A percentile compares a stretch with the other conserved stretches of the same genome.
Evolutionary conservation across 2,888 invertebrate genomes (phyloP).

Genomic region (Chrysolina americana): DNA sequence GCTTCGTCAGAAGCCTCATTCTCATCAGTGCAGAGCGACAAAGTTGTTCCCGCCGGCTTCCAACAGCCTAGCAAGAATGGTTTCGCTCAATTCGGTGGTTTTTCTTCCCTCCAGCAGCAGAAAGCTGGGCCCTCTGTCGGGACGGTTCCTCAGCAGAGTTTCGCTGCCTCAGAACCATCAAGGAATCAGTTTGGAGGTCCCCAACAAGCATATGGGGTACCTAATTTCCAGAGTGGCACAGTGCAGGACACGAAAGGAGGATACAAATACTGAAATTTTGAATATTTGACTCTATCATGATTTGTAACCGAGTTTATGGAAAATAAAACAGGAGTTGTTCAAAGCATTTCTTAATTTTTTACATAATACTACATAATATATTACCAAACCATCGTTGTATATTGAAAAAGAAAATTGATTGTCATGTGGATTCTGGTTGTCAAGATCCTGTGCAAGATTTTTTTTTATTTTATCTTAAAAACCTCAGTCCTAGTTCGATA

Average conservation of each 20-base stretch:
- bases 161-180: not conserved
- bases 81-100: not conserved
- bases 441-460: no score
- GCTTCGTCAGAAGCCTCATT: not conserved
- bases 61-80: not conserved
- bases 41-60: not conserved
- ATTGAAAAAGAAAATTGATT: no score
- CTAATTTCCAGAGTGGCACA: conserved; percentile 28
- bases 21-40: not conserved
- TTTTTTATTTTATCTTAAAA: no score
- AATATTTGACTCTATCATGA: no score
- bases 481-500: no score
- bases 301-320: not conserved
- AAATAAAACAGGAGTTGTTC: not conserved
- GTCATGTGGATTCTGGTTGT: no score
- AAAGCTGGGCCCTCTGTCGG: not conserved
- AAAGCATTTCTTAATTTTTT: no score
- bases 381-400: no score
- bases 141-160: not conserved
- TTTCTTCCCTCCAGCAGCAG: not conserved
- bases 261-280: conserved; percentile 32
- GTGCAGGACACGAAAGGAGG: conserved; percentile 34
- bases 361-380: no score
- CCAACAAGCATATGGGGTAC: conserved; percentile 18
- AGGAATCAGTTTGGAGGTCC: not conserved